These are phyloP conservation scores for Dorcus parallelipipedus DNA, from an alignment of 2,888 invertebrate genomes.

Conservation along the genomic window DNA sequence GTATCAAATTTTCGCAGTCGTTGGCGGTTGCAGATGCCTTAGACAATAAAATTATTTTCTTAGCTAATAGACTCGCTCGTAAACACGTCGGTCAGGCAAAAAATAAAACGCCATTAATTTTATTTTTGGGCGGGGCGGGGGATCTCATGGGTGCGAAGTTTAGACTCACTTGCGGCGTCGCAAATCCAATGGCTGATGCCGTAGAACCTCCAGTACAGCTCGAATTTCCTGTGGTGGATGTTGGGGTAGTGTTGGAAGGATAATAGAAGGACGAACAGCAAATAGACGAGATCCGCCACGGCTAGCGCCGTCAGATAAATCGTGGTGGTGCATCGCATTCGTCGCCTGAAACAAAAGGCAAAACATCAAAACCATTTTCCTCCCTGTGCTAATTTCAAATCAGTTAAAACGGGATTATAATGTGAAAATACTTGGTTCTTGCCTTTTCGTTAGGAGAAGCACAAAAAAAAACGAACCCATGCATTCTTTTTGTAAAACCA, in stretches of 20 bases:
- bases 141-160: not conserved
- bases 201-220: constrained; percentile 59
- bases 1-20: not conserved
- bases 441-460: no score
- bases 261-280: constrained; percentile 62
- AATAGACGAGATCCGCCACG: constrained; percentile 66
- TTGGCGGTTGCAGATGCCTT: not conserved
- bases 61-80: no score
- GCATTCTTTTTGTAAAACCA: no score
- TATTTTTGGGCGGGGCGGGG: not conserved
- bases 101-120: not conserved
- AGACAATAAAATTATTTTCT: not conserved
- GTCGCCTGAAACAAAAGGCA: constrained; percentile 45
- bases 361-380: not conserved
- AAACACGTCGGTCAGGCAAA: not conserved
- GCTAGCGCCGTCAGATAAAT: constrained; percentile 71
- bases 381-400: not conserved
- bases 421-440: no score
- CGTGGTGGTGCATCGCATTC: constrained; percentile 74
- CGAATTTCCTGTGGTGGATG: constrained; percentile 52
- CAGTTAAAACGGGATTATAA: not conserved
- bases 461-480: no score
- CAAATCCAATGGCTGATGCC: constrained; percentile 61
- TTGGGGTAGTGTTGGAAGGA: constrained; percentile 60
- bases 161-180: constrained; percentile 62